Base-by-base conservation (phyloP, 1,140 invertebrate species). In the Delia radicum region DNA sequence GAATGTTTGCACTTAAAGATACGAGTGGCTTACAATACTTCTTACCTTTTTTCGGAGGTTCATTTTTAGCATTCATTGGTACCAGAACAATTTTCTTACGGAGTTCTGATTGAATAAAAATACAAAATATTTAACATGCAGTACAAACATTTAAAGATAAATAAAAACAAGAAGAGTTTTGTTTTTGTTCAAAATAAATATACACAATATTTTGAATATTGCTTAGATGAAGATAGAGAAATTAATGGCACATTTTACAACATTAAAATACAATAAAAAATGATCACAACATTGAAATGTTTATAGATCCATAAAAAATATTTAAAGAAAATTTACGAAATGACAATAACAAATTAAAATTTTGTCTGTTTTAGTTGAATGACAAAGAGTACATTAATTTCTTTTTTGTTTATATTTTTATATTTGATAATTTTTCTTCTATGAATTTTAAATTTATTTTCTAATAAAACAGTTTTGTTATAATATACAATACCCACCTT, bases 401-500 rank as follows among this genome's bases (percentile, higher is more conserved):
- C 24, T 67, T 29, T 2, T 28, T 29, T 31, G n/a, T 67, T 12
- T n/a, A n/a, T n/a, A n/a, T n/a, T n/a, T n/a, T n/a, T n/a, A n/a
- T n/a, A n/a, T 73, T 28, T 29, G 21, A 28, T 67, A 67, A 5
- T 29, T 13, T 33, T 29, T 3, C n/a, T 7, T 37, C 33, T 2
- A 10, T 37, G 33, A 37, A 37, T 37, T 37, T 37, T 10, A n/a
- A 6, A 6, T 21, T 5, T 21, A 55, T 55, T 21, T 55, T 6
- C 46, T 18, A 55, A 55, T 55, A 55, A 55, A 55, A 42, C 13
- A 29, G 62, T 65, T 42, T 42, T 42, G 37, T 13, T 42, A 12
- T 42, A 65, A 67, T 37, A 21, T 37, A n/a, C 8, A 24, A 15
- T 75, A 78, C 87, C 80, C 85, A 97, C 95, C 97, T 94, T 99